Percentiles rank a stretch among this genome's conserved stretches.
Evolutionary conservation across 1,140 invertebrate species (phyloP).

Genomic region (Pogonomyrmex californicus): DNA sequence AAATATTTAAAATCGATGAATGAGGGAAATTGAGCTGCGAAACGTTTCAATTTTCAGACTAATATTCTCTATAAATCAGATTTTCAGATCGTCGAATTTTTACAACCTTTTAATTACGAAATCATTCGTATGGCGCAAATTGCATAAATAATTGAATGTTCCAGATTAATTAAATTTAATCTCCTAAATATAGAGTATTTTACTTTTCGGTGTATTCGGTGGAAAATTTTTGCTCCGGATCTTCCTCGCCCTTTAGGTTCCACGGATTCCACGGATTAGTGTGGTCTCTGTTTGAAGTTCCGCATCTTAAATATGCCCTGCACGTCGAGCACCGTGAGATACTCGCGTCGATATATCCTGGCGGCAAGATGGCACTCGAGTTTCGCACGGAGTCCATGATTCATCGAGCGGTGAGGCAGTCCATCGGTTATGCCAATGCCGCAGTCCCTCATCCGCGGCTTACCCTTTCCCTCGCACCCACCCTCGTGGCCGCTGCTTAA

Average conservation of each 20-base stretch:
- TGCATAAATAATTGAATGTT: neutral
- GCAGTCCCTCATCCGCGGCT: slow-evolving; percentile 71
- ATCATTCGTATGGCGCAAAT: too few species aligned
- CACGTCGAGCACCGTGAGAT: slow-evolving; percentile 44
- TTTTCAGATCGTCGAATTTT: neutral
- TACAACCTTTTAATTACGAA: neutral
- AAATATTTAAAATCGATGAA: neutral
- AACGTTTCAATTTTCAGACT: neutral
- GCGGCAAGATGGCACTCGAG: slow-evolving; percentile 37
- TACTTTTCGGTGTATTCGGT: neutral
- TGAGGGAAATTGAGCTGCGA: neutral
- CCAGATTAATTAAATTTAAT: neutral
- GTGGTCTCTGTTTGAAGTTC: neutral
- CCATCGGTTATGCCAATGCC: slow-evolving; percentile 78
- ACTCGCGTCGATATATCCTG: slow-evolving; percentile 54
- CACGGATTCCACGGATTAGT: slow-evolving; percentile 35
- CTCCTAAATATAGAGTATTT: neutral
- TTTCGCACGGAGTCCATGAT: slow-evolving; percentile 73
- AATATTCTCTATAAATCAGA: neutral
- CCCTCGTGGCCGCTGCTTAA: slow-evolving; percentile 9
- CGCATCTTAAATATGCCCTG: slow-evolving; percentile 37
- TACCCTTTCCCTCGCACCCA: slow-evolving; percentile 57
- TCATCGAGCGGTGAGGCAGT: slow-evolving; percentile 74
- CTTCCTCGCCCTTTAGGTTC: neutral
- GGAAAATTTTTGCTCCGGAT: neutral